Base-by-base conservation (phyloP, 2,888 invertebrate genomes). In the Amiota communis region DNA sequence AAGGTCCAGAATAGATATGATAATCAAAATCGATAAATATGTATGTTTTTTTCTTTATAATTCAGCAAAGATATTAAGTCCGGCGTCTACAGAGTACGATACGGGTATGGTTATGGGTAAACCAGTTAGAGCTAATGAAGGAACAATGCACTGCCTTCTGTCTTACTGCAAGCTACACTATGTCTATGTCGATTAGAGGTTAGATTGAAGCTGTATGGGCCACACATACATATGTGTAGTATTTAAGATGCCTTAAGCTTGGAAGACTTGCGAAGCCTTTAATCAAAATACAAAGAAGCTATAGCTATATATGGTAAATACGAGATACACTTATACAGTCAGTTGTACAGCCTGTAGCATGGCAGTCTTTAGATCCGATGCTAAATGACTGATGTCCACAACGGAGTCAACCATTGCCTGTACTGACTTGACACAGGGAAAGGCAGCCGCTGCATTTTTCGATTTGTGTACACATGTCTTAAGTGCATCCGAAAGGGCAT, bases 401-500 rank as follows among this genome's bases (percentile, higher is more conserved):
- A 98, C 95, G 8, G 96, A 93, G 87, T 97, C 97, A 8, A 98
- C 96, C 98, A 98, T 98, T 81, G 96, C 96, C 81, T 97, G 96
- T 17, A 97, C 97, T 0, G 97, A 96, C 53, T 92, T 92, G 11
- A 97, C 96, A 85, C 96, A 96, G 0, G 98, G 98, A 89, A 97
- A 98, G 90, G 97, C 95, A 74, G 96, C 93, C 4, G 97, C 97
- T 0, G 98, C 98, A 76, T 94, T 94, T 89, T 97, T 97, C 1
- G 97, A 97, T 87, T 96, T 95, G 36, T 93, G 92, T 1, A 98
- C 98, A 49, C 95, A 96, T 15, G 93, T 92, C 56, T 95, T 95
- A 8, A 97, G 89, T 1, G 95, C 95, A 84, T 96, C 96, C 47
- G 95, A 95, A 56, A 97, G 89, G 1, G 94, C 93, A 87, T 97